Evolutionary conservation across 2,888 invertebrate genomes (phyloP).

Genomic region (Drosophila histrio): DNA sequence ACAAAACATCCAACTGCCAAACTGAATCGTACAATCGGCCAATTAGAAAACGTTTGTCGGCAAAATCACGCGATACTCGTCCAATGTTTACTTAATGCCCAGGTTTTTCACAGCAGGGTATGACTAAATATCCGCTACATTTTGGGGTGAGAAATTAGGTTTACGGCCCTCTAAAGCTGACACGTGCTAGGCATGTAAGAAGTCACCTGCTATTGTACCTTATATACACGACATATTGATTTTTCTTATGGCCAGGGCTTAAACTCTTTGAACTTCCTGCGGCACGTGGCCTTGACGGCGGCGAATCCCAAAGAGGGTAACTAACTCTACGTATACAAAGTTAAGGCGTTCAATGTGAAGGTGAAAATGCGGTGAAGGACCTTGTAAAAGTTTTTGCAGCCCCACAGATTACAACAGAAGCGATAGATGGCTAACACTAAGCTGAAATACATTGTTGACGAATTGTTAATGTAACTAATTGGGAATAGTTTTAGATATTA

Average conservation of each 20-base stretch:
- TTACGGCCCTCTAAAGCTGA: slow-evolving; percentile 32
- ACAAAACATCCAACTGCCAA: slow-evolving; percentile 35
- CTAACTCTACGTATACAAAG: slow-evolving; percentile 41
- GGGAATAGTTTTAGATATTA: not conserved
- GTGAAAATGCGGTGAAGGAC: slow-evolving; percentile 54
- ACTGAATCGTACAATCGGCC: slow-evolving; percentile 27
- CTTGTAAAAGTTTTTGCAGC: slow-evolving; percentile 35
- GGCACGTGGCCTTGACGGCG: slow-evolving; percentile 61
- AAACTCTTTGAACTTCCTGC: slow-evolving; percentile 76
- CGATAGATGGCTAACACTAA: slow-evolving; percentile 9
- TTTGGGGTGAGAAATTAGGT: not conserved
- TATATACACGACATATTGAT: slow-evolving; percentile 58
- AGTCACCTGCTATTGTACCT: slow-evolving; percentile 29
- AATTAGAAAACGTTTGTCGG: slow-evolving; percentile 63
- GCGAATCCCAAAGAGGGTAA: slow-evolving; percentile 41
- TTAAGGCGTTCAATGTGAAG: slow-evolving; percentile 70
- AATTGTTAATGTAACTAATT: no score
- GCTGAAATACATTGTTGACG: slow-evolving; percentile 5
- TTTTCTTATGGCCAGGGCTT: slow-evolving; percentile 48
- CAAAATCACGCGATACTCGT: slow-evolving; percentile 71
- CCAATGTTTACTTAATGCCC: slow-evolving; percentile 47
- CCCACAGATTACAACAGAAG: slow-evolving; percentile 11
- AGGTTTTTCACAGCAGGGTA: slow-evolving; percentile 46
- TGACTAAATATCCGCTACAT: slow-evolving; percentile 26
- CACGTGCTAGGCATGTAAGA: slow-evolving; percentile 60